Percentiles rank a stretch among this genome's conserved stretches.
These are phyloP conservation scores for Rotaria macrura DNA, from an alignment of 2,888 invertebrate species.

Conservation along the genomic window DNA sequence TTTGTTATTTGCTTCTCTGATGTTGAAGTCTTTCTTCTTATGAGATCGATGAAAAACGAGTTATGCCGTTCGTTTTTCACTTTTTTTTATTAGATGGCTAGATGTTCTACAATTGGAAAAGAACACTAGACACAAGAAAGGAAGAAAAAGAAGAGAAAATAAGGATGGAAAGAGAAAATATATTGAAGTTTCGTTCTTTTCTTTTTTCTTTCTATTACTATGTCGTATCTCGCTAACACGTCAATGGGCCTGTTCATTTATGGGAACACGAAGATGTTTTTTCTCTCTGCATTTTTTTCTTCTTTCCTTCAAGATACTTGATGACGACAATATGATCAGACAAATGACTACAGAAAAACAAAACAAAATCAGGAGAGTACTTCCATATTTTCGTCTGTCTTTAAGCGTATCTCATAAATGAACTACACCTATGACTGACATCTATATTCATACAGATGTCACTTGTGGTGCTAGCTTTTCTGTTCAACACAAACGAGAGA, in stretches of 20 bases:
- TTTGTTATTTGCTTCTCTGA: not conserved
- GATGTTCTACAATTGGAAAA: not conserved
- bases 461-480: no score
- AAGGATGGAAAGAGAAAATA: not conserved
- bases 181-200: constrained; percentile 4
- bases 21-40: no score
- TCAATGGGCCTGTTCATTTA: not conserved
- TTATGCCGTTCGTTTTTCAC: not conserved
- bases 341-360: not conserved
- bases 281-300: not conserved
- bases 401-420: not conserved
- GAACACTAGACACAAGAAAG: not conserved
- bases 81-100: not conserved
- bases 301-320: not conserved
- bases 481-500: no score
- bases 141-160: not conserved
- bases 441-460: not conserved
- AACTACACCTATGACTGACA: not conserved
- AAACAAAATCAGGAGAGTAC: no score
- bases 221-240: not conserved
- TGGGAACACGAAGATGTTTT: not conserved
- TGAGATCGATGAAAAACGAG: not conserved
- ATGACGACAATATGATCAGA: not conserved
- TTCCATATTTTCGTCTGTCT: no score
- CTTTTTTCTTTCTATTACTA: not conserved